Evolutionary conservation across 2,113 vertebrate species (phyloP), one percentile per base, ranked within the genome.

Genomic region (Nematolebias whitei): DNA sequence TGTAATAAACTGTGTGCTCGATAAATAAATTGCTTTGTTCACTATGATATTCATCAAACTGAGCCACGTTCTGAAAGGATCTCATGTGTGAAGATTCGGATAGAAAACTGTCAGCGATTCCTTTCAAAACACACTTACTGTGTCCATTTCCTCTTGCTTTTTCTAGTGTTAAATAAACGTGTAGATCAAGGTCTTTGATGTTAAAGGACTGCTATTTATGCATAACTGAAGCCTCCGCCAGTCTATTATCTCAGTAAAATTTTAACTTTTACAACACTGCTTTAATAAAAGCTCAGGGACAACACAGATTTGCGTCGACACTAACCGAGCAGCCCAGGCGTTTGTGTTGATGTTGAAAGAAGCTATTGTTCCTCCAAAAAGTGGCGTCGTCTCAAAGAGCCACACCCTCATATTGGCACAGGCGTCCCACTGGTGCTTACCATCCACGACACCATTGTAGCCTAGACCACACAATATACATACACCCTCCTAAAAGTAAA

Each of bases 271-370:
- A 65, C 23, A 19, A 5, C 55, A 18, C 4, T 0, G 11, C 47
- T 54, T 40, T 62, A 53, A 38, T 38, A 35, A 2, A 11, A 43
- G 44, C 5, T 0, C 18, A 41, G 51, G 59, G 57, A 13, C 4
- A 1, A 8, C 43, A 52, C 24, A 41, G 70, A 52, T 70, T 63
- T 66, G 35, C 15, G 26, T 45, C 3, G 2, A 12, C 50, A 85
- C 94, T 95, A 47, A 99, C 98, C 96, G 96, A 64, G 97, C 93
- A 41, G 94, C 94, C 98, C 98, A 99, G 26, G 94, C 91, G 0
- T 99, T 99, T 35, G 97, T 99, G 90, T 99, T 99, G 85, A 93
- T 98, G 91, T 99, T 99, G 93, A 99, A 99, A 11, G 96, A 96
- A 15, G 90, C 76, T 18, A 99, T 99, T 64, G 97, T 99, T 70